A percentile compares a stretch with the other conserved stretches of the same genome.
These are phyloP conservation scores for Psylliodes chrysocephalus DNA, from an alignment of 2,888 invertebrate species.

Conservation along the genomic window DNA sequence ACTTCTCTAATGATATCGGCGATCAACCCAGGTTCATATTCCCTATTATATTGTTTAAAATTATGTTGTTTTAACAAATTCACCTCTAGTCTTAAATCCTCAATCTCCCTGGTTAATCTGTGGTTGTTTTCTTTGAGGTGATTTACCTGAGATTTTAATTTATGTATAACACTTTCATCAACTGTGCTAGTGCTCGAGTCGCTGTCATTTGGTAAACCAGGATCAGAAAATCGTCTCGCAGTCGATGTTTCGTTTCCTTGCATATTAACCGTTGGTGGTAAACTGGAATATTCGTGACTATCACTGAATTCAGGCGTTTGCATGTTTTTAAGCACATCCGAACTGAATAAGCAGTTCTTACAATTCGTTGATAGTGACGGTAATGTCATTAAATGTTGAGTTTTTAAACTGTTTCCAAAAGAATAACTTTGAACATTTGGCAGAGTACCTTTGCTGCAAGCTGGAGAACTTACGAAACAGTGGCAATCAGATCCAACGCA, in stretches of 20 bases:
- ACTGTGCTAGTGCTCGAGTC: slow-evolving; percentile 67
- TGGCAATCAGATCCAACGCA: slow-evolving; percentile 48
- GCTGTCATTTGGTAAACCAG: slow-evolving; percentile 68
- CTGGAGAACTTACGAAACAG: slow-evolving; percentile 51
- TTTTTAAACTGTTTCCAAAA: slow-evolving; percentile 54
- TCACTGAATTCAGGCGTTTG: slow-evolving; percentile 35
- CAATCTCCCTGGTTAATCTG: slow-evolving; percentile 79
- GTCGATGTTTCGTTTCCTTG: slow-evolving; percentile 65
- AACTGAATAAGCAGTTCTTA: slow-evolving; percentile 52
- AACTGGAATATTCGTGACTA: slow-evolving; percentile 69
- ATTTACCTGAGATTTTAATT: slow-evolving; percentile 79
- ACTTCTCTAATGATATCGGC: slow-evolving; percentile 79
- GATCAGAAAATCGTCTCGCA: slow-evolving; percentile 74
- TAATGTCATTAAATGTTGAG: slow-evolving; percentile 73
- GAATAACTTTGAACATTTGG: slow-evolving; percentile 57
- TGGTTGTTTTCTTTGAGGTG: slow-evolving; percentile 77
- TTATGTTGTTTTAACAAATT: slow-evolving; percentile 60
- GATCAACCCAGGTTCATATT: slow-evolving; percentile 78
- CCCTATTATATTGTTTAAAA: slow-evolving; percentile 58
- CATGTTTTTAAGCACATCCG: slow-evolving; percentile 48
- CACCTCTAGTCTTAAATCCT: slow-evolving; percentile 76
- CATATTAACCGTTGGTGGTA: slow-evolving; percentile 77
- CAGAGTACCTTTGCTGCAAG: slow-evolving; percentile 50
- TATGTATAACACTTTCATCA: slow-evolving; percentile 70
- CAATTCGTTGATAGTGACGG: slow-evolving; percentile 72